These are phyloP conservation scores for Antechinus stuartii DNA, from an alignment of 2,113 vertebrate species.

Conservation along the genomic window DNA sequence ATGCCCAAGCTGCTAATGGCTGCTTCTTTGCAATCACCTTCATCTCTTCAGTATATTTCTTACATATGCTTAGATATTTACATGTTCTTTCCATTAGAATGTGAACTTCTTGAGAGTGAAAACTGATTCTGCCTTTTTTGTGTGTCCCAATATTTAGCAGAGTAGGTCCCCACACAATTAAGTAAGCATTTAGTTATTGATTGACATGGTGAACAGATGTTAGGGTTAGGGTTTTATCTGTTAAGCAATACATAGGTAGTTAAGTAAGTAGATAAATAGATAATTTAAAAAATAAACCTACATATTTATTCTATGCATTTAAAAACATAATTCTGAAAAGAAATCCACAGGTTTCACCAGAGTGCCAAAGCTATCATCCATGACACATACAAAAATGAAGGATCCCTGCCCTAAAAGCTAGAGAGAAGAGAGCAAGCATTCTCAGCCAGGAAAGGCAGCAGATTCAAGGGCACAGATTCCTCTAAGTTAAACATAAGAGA, in stretches of 20 bases:
- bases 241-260: too few relatives aligned
- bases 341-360: neutral
- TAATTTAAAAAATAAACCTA: neutral
- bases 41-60: neutral
- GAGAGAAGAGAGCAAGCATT: neutral
- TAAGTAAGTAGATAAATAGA: too few relatives aligned
- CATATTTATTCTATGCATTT: neutral
- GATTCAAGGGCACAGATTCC: conserved; percentile 27
- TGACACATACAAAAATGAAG: neutral
- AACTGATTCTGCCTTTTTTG: neutral
- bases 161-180: too few relatives aligned
- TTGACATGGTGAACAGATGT: neutral
- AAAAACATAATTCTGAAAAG: neutral
- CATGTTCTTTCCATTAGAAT: neutral
- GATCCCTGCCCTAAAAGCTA: conserved; percentile 33
- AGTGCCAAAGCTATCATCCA: neutral
- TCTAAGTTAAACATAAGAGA: conserved; percentile 20
- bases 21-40: neutral
- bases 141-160: neutral
- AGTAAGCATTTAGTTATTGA: too few relatives aligned
- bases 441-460: neutral
- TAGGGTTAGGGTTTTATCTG: neutral
- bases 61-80: neutral
- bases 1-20: neutral
- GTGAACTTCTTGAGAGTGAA: neutral